Percentiles rank a stretch among this genome's conserved stretches.
Evolutionary conservation across 2,797 vertebrate species (phyloP).

Genomic region (Cetoscarus ocellatus): DNA sequence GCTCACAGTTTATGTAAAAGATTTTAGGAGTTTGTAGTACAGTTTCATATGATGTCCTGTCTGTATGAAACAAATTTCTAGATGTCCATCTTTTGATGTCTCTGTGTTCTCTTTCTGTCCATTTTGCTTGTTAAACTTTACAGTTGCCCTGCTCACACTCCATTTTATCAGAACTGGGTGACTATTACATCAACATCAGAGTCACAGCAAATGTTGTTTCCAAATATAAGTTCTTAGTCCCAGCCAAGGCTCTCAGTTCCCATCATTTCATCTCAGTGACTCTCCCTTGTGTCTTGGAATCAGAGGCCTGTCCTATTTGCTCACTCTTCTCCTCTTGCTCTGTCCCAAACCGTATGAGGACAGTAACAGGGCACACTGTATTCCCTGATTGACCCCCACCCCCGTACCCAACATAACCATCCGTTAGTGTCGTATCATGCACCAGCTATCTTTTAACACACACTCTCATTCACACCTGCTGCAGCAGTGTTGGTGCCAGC

Average conservation of each 20-base stretch:
- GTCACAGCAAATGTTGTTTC: not conserved
- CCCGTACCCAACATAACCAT: not conserved
- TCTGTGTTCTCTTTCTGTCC: too few relatives aligned
- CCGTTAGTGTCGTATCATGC: slow-evolving; percentile 30
- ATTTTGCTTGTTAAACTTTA: too few relatives aligned
- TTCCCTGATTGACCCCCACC: slow-evolving; percentile 13
- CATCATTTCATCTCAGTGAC: slow-evolving; percentile 11
- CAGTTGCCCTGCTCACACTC: too few relatives aligned
- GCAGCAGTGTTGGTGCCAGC: slow-evolving; percentile 20
- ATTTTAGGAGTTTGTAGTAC: too few relatives aligned
- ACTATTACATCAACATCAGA: too few relatives aligned
- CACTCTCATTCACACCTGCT: slow-evolving; percentile 49
- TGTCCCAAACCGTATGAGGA: slow-evolving; percentile 59
- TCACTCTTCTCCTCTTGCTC: slow-evolving; percentile 14
- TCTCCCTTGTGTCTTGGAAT: slow-evolving; percentile 24
- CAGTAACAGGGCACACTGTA: slow-evolving; percentile 37
- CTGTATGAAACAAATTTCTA: too few relatives aligned
- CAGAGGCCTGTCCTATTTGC: slow-evolving; percentile 22
- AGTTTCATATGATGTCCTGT: too few relatives aligned
- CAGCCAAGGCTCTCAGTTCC: not conserved
- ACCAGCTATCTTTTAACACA: slow-evolving; percentile 17
- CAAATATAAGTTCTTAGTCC: slow-evolving; percentile 2
- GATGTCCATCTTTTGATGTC: too few relatives aligned
- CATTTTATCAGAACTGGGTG: too few relatives aligned
- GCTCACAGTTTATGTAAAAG: too few relatives aligned